Evolutionary conservation across 2,888 invertebrate genomes (phyloP), one percentile per base, ranked within the genome.

Genomic region (Elaeidobius kamerunicus): DNA sequence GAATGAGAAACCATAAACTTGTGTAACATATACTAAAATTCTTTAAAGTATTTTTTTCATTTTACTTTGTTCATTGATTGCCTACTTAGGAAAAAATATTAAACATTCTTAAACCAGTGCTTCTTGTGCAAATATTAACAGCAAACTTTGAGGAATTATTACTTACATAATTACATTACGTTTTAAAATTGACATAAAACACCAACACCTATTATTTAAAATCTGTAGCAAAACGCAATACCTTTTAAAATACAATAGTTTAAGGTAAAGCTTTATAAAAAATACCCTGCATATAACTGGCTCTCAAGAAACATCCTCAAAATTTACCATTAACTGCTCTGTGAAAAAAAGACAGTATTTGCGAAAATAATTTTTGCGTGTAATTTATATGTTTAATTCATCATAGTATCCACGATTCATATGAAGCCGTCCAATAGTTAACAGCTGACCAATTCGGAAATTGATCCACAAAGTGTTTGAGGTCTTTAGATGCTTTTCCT

Each of bases 371-470:
- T 2, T 11, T 17, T 11, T 14, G 14, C 19, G 5, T 19, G 15
- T 15, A 12, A 14, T 14, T 12, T n/a, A n/a, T n/a, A n/a, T n/a
- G n/a, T n/a, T n/a, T n/a, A n/a, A n/a, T 32, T 47, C 15, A 43
- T 27, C 68, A 72, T 54, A 73, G 55, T 41, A 70, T 62, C 73
- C 73, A 83, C 5, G 85, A 80, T 61, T 84, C 82, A 67, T 84
- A 81, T 43, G 83, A 79, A 2, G 85, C 82, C 52, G 82, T 81
- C 87, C 87, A 87, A 57, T 82, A 82, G 27, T 81, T 80, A 47
- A 81, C 75, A 16, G 84, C 83, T 20, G 81, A 77, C 83, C 83
- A 82, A 1, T 74, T 64, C 27, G 87, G 86, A 67, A 86, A 80
- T 62, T 80, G 75, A 11, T 65, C 66, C 58, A 84, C 70, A 59